Conservation (phyloP, 2,888 invertebrate genomes). For the Papilio demoleus region DNA sequence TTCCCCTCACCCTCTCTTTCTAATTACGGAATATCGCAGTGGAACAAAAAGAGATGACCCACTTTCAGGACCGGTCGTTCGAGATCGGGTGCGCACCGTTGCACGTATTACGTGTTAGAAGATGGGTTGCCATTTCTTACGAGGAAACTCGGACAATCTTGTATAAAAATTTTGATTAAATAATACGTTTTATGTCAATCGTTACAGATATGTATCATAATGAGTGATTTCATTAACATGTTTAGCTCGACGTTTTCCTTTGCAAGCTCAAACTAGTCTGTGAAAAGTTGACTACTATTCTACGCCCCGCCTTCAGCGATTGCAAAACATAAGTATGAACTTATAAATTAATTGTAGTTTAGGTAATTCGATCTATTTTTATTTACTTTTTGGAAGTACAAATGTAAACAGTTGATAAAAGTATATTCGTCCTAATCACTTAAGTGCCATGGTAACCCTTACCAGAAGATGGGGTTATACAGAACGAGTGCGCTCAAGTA, state of each 20-base stretch:
- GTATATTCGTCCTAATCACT: not conserved
- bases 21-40: conserved; percentile 81
- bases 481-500: conserved; percentile 63
- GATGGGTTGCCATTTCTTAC: conserved; percentile 53
- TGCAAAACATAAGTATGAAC: not conserved
- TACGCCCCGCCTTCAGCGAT: no score
- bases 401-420: not conserved
- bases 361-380: no score
- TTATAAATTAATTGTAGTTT: no score
- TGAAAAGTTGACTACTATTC: not conserved
- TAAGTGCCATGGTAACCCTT: conserved; percentile 15
- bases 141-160: conserved; percentile 30
- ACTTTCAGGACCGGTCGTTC: conserved; percentile 81
- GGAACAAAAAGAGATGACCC: conserved; percentile 84
- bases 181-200: not conserved
- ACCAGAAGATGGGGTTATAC: conserved; percentile 62
- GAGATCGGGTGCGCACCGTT: conserved; percentile 81
- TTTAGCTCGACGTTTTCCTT: not conserved
- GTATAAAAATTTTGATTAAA: conserved; percentile 3
- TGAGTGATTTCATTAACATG: not conserved
- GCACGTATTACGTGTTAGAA: conserved; percentile 81
- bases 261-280: not conserved
- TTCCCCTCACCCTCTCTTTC: conserved; percentile 71
- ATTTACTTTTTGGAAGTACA: not conserved
- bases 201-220: not conserved